Evolutionary conservation across 1,140 invertebrate species (phyloP).

Genomic region (Venturia canescens): DNA sequence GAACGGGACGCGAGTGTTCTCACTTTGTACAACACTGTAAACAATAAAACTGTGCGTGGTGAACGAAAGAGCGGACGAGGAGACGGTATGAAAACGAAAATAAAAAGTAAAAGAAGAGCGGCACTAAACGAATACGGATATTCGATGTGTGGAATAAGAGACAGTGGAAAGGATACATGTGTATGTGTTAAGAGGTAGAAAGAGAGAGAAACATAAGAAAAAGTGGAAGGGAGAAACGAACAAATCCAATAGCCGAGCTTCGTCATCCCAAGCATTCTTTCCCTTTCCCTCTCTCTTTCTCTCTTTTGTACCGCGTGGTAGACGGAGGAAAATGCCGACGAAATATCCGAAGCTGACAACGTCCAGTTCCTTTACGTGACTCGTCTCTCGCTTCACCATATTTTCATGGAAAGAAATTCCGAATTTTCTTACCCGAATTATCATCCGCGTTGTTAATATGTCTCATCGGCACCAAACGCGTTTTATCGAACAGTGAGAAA

Average conservation of each 20-base stretch:
- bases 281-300: neutral
- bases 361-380: slow-evolving; percentile 9
- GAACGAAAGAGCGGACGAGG: neutral
- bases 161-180: neutral
- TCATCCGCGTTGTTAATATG: too few relatives aligned
- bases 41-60: neutral
- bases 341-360: slow-evolving; percentile 3
- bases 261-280: neutral
- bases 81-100: neutral
- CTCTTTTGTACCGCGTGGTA: neutral
- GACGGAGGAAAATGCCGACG: slow-evolving; percentile 7
- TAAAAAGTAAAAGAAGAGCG: neutral
- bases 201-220: slow-evolving; percentile 12
- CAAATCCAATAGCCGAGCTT: slow-evolving; percentile 22
- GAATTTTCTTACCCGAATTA: neutral
- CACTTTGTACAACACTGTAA: slow-evolving; percentile 8
- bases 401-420: neutral
- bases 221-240: neutral
- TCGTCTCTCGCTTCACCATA: slow-evolving; percentile 8
- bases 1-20: neutral
- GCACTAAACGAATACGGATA: neutral
- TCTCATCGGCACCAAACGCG: too few relatives aligned
- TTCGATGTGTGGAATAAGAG: neutral
- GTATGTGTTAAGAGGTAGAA: neutral
- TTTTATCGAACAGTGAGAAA: too few relatives aligned